Conservation (phyloP, 2,113 vertebrate genomes). For the Equus przewalskii region DNA sequence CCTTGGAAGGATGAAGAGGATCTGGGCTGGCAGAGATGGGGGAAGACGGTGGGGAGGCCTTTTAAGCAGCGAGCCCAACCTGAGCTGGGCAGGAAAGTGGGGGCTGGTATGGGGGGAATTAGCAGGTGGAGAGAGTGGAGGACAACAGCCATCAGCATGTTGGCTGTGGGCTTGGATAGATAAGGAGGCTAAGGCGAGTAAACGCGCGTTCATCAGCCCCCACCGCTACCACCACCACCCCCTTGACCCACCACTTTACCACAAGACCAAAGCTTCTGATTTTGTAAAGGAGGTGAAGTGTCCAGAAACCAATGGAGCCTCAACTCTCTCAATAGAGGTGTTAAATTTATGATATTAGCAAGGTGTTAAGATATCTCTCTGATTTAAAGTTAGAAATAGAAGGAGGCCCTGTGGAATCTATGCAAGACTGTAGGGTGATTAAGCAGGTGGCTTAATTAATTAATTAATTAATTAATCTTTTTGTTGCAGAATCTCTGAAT, state of each 20-base stretch:
- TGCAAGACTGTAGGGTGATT: not conserved
- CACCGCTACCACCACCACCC: not conserved
- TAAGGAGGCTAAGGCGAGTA: not conserved
- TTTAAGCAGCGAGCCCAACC: not conserved
- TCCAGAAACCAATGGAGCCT: not conserved
- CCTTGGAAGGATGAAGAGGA: not conserved
- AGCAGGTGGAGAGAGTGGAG: not conserved
- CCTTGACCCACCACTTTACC: not conserved
- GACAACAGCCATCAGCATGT: not conserved
- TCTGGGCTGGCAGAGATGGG: not conserved
- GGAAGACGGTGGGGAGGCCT: not conserved
- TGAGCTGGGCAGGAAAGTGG: not conserved
- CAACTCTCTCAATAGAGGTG: not conserved
- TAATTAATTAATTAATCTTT: not conserved
- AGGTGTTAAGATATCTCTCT: not conserved
- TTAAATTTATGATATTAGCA: not conserved
- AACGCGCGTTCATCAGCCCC: not conserved
- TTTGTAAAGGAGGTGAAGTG: not conserved
- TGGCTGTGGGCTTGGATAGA: not conserved
- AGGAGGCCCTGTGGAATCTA: not conserved
- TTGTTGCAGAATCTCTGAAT: not conserved
- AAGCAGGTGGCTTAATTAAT: not conserved
- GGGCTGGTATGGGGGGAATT: not conserved
- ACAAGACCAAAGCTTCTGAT: not conserved
- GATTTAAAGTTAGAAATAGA: not conserved